Percentiles rank a stretch among this genome's conserved stretches.
Evolutionary conservation across 2,113 vertebrate species (phyloP).

Genomic region (Varanus salvator): DNA sequence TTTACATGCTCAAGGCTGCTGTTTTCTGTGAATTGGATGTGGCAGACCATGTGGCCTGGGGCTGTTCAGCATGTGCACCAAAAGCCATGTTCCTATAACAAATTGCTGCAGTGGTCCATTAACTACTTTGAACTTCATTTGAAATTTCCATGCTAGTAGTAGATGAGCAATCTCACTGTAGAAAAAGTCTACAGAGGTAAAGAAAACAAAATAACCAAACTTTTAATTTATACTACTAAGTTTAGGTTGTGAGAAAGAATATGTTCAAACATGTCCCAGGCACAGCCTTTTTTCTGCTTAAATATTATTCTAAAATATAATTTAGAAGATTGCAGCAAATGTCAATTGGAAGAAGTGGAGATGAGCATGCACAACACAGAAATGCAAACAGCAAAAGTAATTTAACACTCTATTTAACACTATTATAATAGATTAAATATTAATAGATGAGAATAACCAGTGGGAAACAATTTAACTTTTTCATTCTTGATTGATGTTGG

Average conservation of each 20-base stretch:
- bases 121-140: neutral
- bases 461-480: neutral
- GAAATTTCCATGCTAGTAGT: neutral
- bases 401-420: slow-evolving; percentile 24
- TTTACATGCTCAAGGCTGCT: neutral
- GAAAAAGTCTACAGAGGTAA: neutral
- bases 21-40: neutral
- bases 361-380: neutral
- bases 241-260: slow-evolving; percentile 6
- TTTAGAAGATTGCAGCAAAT: neutral
- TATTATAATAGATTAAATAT: slow-evolving; percentile 24
- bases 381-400: slow-evolving; percentile 17
- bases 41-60: neutral
- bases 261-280: neutral
- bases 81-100: neutral
- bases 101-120: neutral
- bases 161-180: neutral
- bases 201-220: neutral
- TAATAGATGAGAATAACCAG: slow-evolving; percentile 15
- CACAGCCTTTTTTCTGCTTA: neutral
- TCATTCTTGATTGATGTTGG: neutral
- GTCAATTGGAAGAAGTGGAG: neutral
- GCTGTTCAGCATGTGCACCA: neutral
- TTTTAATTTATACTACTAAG: neutral
- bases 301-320: slow-evolving; percentile 27